Evolutionary conservation across 2,113 vertebrate genomes (phyloP), one percentile per base, ranked within the genome.

Genomic region (Vulpes vulpes): DNA sequence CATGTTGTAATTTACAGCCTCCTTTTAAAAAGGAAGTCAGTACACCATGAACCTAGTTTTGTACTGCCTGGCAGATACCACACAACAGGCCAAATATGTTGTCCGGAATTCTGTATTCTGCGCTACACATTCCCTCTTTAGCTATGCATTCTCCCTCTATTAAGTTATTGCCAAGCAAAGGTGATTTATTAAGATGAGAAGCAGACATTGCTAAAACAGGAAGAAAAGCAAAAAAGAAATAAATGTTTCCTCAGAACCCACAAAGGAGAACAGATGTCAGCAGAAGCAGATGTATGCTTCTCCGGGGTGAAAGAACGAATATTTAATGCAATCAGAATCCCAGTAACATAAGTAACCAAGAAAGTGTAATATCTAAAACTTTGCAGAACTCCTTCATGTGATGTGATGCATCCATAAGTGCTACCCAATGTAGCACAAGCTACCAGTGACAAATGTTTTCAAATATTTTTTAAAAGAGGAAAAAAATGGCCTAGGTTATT

Each of bases 181-280:
- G 96, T 97, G 97, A 98, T 98, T 98, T 96, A 98, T 98, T 96
- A 96, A 97, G 97, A 96, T 95, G 97, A 97, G 97, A 97, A 97
- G 73, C 96, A 98, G 98, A 96, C 94, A 97, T 91, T 98, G 95
- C 78, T 96, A 96, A 97, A 96, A 91, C 86, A 96, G 91, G 91
- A 95, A 97, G 91, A 96, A 97, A 97, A 96, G 93, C 67, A 95
- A 96, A 96, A 97, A 95, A 97, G 90, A 97, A 98, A 91, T 69
- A 95, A 98, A 92, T 96, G 92, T 98, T 97, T 98, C 95, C 94
- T 96, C 82, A 51, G 96, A 96, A 97, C 67, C 67, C 98, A 97
- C 97, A 95, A 60, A 98, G 96, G 97, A 97, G 94, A 98, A 96
- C 96, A 96, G 94, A 97, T 97, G 96, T 98, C 97, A 97, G 96